Base-by-base conservation (phyloP, 2,797 vertebrate species). In the Enteromius mattozi region DNA sequence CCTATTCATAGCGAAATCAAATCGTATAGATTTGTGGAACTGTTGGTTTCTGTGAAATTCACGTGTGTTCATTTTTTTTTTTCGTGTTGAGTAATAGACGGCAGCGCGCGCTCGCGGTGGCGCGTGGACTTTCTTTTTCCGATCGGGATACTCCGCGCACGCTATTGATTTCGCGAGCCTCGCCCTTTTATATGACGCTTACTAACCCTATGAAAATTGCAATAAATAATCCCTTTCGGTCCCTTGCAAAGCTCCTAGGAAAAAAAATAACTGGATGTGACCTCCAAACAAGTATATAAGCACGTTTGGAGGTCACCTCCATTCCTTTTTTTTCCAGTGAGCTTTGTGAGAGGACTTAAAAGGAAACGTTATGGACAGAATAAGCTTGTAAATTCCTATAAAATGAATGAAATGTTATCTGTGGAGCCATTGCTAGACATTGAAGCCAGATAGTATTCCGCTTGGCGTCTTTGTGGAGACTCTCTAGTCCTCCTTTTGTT, bases 271-370 rank as follows among this genome's bases (percentile, higher is more conserved):
- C 79, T 70, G 85, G 69, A 83, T 79, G 84, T 86, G 87, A 88
- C 88, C 88, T 89, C 84, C 75, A 85, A 85, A 78, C 54, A 78
- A 66, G 81, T 86, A 72, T 85, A 80, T 72, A 74, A 2, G 16
- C 30, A 35, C 79, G 72, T 86, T 88, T 87, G 63, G 87, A 89
- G 86, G 88, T 88, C 89, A 87, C 85, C 85, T 84, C 79, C 79
- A 69, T 78, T 84, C 76, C 63, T 61, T 37, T 54, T 47, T 66
- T 63, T 75, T 27, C 13, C 75, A 63, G 13, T 9, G 40, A 42
- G 82, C 66, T 84, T 82, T 83, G 70, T 35, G 16, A 42, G 21
- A 21, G 61, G 40, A 70, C 21, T 42, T 40, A 61, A 49, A 27
- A 74, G 40, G 72, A 65, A 3, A 68, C 33, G 2, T 56, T 37